A percentile compares a stretch with the other conserved stretches of the same genome.
phyloP scores from a whole-genome alignment of 2,113 vertebrate genomes.

The Hippocampus abdominalis region DNA sequence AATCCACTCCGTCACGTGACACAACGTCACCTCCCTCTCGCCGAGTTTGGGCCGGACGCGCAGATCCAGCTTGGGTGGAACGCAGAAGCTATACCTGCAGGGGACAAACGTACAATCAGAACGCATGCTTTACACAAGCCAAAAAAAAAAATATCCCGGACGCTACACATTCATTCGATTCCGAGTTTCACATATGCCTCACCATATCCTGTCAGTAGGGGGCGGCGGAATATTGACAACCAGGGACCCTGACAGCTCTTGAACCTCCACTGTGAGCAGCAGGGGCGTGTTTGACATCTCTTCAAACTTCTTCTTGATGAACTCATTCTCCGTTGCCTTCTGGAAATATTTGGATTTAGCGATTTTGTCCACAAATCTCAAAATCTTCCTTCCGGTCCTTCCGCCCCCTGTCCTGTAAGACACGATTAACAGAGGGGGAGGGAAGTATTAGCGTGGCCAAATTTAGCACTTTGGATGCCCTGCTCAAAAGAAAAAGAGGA shows the following conservation, averaged over 20 bases:
- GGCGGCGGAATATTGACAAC: constrained; percentile 82
- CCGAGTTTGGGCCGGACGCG: constrained; percentile 82
- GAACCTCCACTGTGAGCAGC: constrained; percentile 84
- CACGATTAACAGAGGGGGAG: constrained; percentile 27
- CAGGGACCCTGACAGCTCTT: constrained; percentile 80
- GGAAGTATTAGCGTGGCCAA: background rate
- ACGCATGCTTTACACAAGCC: background rate
- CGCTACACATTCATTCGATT: background rate
- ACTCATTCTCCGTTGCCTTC: constrained; percentile 84
- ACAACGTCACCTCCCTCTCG: constrained; percentile 82
- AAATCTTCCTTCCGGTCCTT: constrained; percentile 80
- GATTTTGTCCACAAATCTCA: constrained; percentile 86
- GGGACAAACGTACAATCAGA: background rate
- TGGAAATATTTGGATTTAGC: constrained; percentile 89
- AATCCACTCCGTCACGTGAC: constrained; percentile 85
- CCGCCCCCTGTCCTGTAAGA: constrained; percentile 55
- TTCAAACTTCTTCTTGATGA: constrained; percentile 88
- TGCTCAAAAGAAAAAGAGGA: constrained; percentile 8
- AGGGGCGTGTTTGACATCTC: constrained; percentile 86
- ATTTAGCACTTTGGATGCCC: constrained; percentile 22
- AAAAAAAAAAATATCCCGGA: background rate
- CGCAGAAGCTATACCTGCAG: constrained; percentile 84
- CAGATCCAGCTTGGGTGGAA: constrained; percentile 81
- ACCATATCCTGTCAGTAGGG: constrained; percentile 86
- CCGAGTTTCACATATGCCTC: constrained; percentile 13